phyloP scores from a whole-genome alignment of 1,140 invertebrate species.

The Holcopasites calliopsidis region DNA sequence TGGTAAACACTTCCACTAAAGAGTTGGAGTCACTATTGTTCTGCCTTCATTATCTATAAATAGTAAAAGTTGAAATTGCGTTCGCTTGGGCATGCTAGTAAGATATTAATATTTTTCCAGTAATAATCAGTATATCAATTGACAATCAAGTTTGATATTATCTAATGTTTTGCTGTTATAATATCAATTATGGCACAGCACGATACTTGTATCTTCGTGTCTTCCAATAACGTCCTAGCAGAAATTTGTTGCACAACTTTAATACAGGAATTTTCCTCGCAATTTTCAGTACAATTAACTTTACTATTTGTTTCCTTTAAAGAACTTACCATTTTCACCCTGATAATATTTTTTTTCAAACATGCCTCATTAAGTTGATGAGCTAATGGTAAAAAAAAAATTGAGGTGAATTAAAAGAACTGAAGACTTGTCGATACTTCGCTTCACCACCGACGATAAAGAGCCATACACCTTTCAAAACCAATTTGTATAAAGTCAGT shows the following conservation, averaged over 20 bases:
- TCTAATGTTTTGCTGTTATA: conserved; percentile 26
- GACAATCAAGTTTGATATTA: conserved; percentile 55
- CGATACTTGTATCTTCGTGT: conserved; percentile 61
- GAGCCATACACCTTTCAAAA: conserved; percentile 58
- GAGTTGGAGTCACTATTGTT: conserved; percentile 31
- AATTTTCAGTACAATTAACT: conserved; percentile 22
- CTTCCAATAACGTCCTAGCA: conserved; percentile 57
- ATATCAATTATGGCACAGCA: conserved; percentile 32
- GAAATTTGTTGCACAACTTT: conserved; percentile 33
- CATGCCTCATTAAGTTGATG: not conserved
- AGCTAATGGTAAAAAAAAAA: not conserved
- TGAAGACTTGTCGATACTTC: conserved; percentile 24
- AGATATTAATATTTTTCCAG: conserved; percentile 12
- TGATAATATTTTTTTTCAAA: not conserved
- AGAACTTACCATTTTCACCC: not conserved
- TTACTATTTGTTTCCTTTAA: conserved; percentile 13
- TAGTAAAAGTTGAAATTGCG: not conserved
- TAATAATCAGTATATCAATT: conserved; percentile 47
- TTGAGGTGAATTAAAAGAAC: conserved; percentile 12
- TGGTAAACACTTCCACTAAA: conserved; percentile 51
- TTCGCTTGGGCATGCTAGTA: not conserved
- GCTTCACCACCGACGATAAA: conserved; percentile 65
- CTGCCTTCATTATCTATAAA: not conserved
- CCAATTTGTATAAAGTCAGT: conserved; percentile 65
- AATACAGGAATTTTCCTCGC: conserved; percentile 16